Evolutionary conservation across 2,113 vertebrate genomes (phyloP).

Genomic region (Spheniscus mendiculus): DNA sequence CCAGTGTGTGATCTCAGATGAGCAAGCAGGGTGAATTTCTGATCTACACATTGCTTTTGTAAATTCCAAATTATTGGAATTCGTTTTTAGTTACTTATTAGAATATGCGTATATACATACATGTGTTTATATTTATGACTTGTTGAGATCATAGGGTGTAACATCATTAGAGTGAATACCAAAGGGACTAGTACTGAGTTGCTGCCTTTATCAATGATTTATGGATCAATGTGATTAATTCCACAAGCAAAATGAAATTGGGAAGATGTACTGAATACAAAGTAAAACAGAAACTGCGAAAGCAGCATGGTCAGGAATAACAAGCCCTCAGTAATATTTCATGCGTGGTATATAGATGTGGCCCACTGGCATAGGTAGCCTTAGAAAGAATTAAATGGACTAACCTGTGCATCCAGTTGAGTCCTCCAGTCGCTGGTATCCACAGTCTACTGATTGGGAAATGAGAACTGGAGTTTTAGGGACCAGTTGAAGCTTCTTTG

Average conservation of each 20-base stretch:
- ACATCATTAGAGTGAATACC: neutral
- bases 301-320: neutral
- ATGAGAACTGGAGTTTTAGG: neutral
- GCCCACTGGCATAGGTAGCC: neutral
- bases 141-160: neutral
- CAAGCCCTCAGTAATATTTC: neutral
- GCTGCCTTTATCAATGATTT: neutral
- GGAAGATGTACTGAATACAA: neutral
- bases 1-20: constrained; percentile 29
- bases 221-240: neutral
- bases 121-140: neutral
- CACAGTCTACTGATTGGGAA: neutral
- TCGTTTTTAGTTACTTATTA: neutral
- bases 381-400: neutral
- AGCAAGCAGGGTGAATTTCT: neutral
- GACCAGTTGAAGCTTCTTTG: neutral
- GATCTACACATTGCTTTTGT: neutral
- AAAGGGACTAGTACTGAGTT: neutral
- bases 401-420: neutral
- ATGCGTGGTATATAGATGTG: neutral
- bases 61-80: neutral
- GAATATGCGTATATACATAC: neutral
- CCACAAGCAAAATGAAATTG: neutral
- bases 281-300: neutral
- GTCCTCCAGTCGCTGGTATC: neutral